These are phyloP conservation scores for Seriola aureovittata DNA, from an alignment of 2,113 vertebrate species.

Conservation along the genomic window DNA sequence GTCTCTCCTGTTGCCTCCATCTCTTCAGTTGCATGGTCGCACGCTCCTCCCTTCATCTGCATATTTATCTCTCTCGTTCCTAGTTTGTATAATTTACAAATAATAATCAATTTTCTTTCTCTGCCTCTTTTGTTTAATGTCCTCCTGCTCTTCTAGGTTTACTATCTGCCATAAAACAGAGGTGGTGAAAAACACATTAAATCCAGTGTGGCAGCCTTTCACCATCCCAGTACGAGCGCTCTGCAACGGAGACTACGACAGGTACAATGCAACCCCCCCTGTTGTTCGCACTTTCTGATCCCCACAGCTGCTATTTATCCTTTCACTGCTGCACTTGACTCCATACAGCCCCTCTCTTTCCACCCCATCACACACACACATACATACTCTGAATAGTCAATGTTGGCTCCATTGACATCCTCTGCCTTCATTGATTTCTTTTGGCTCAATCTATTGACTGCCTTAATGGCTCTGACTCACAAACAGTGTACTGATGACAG, in stretches of 20 bases:
- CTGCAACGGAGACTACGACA: conserved; percentile 84
- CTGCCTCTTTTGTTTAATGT: neutral
- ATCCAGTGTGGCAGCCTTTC: conserved; percentile 83
- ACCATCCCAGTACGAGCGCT: conserved; percentile 79
- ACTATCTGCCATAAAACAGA: conserved; percentile 85
- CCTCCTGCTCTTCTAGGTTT: conserved; percentile 66
- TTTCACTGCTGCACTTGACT: neutral
- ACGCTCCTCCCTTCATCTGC: conserved; percentile 33
- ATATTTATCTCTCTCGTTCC: conserved; percentile 17
- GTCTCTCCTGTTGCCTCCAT: conserved; percentile 5
- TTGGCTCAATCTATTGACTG: conserved; percentile 2
- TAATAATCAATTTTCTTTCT: conserved; percentile 19
- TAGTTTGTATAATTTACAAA: conserved; percentile 32
- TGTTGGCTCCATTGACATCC: conserved; percentile 7
- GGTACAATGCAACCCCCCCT: conserved; percentile 55
- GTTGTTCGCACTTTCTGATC: neutral
- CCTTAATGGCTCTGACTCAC: conserved; percentile 28
- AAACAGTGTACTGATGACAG: conserved; percentile 30
- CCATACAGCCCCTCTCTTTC: neutral
- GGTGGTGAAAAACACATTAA: conserved; percentile 83
- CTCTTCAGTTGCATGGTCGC: neutral
- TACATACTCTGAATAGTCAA: conserved; percentile 13
- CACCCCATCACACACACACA: conserved; percentile 16
- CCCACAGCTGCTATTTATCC: conserved; percentile 8
- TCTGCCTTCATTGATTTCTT: conserved; percentile 32